Percentiles rank a stretch among this genome's conserved stretches.
Conservation (phyloP, 1,140 invertebrate genomes). For the Phocides pigmalion region DNA sequence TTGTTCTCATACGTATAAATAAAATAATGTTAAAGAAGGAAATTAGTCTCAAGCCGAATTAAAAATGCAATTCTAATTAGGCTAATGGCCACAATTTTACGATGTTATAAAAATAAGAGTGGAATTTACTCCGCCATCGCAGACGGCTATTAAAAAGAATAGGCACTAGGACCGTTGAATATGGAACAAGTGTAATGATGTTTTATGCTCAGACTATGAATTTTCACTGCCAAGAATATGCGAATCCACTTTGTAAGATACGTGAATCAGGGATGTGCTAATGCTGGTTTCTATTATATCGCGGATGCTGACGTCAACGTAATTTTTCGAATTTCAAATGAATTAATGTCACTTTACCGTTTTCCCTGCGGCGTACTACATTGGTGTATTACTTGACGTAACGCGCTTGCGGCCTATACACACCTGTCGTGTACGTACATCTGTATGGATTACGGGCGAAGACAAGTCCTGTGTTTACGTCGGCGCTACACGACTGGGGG, state of each 20-base stretch:
- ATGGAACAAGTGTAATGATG: constrained; percentile 27
- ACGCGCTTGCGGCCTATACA: too few relatives aligned
- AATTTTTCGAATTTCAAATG: too few relatives aligned
- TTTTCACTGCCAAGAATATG: constrained; percentile 24
- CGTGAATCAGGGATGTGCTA: neutral
- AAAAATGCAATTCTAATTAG: constrained; percentile 35
- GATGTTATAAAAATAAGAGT: constrained; percentile 32
- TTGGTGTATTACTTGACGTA: too few relatives aligned
- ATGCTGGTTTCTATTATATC: too few relatives aligned
- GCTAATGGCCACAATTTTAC: constrained; percentile 29
- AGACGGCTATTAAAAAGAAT: constrained; percentile 29
- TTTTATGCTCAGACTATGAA: constrained; percentile 28
- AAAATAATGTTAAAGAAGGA: constrained; percentile 2
- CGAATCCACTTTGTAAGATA: constrained; percentile 8
- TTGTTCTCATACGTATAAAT: constrained; percentile 10
- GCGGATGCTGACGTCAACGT: too few relatives aligned
- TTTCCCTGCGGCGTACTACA: too few relatives aligned
- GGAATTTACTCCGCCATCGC: constrained; percentile 19
- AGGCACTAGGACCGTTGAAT: constrained; percentile 22
- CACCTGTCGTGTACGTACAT: too few relatives aligned
- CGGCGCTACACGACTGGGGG: too few relatives aligned
- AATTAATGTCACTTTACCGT: too few relatives aligned
- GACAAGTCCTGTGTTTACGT: too few relatives aligned
- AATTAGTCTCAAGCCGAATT: constrained; percentile 29
- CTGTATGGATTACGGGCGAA: too few relatives aligned